phyloP scores from a whole-genome alignment of 2,888 invertebrate genomes.

The Cartodere bifasciata region DNA sequence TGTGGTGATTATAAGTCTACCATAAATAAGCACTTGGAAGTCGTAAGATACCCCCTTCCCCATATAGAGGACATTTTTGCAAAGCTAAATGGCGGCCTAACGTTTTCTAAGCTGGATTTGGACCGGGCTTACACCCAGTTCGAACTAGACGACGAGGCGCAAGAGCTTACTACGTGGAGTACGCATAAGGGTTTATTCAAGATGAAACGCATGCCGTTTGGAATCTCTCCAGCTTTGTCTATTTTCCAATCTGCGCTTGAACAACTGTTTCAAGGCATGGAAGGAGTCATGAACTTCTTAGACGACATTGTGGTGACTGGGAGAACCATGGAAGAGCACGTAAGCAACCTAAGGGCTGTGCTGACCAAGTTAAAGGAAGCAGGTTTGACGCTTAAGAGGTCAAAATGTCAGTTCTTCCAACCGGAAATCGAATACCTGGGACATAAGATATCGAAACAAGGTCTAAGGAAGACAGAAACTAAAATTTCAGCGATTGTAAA shows the following conservation, averaged over 20 bases:
- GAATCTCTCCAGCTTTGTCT: slow-evolving; percentile 26
- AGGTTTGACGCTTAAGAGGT: slow-evolving; percentile 20
- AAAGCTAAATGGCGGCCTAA: slow-evolving; percentile 1
- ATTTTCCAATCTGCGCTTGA: slow-evolving; percentile 29
- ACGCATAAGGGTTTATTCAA: slow-evolving; percentile 27
- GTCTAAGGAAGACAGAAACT: slow-evolving; percentile 7
- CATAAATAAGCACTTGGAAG: slow-evolving; percentile 6
- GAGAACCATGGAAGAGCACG: slow-evolving; percentile 15
- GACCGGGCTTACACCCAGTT: neutral
- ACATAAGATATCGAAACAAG: slow-evolving; percentile 14
- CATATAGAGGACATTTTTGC: slow-evolving; percentile 2
- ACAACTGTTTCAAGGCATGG: slow-evolving; percentile 21
- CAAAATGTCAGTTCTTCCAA: slow-evolving; percentile 26
- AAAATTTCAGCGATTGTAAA: slow-evolving; percentile 3
- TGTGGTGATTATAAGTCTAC: slow-evolving; percentile 5
- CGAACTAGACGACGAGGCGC: slow-evolving; percentile 4
- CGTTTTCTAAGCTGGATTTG: slow-evolving; percentile 4
- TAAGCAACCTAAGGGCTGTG: slow-evolving; percentile 17
- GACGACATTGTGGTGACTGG: slow-evolving; percentile 22
- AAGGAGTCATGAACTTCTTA: slow-evolving; percentile 21
- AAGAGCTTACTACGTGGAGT: slow-evolving; percentile 11
- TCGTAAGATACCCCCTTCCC: slow-evolving; percentile 2
- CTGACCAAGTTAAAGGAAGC: slow-evolving; percentile 16
- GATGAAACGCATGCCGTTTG: slow-evolving; percentile 26
- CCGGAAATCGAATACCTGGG: slow-evolving; percentile 25